Evolutionary conservation across 2,113 vertebrate genomes (phyloP), one percentile per base, ranked within the genome.

Genomic region (Xiphophorus couchianus): DNA sequence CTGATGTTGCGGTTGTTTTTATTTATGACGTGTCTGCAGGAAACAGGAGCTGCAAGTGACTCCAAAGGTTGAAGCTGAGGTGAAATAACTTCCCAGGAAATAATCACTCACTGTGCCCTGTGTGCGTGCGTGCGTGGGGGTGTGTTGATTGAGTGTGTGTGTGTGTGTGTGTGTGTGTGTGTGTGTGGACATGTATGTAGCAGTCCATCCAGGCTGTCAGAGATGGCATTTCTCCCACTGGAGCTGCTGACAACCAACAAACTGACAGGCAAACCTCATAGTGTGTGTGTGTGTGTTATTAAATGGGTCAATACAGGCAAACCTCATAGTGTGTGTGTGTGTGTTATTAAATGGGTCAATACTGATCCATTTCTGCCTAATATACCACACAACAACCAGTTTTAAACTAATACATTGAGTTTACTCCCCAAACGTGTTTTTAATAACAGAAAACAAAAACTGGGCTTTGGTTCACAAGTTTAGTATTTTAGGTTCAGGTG

Each of bases 151-250:
- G 28, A 1, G 28, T 1, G 28, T 28, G 76, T 39, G 60, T 48
- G 62, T 35, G 78, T 60, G 42, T 63, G 63, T 29, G 76, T 44
- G 60, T 48, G 62, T 9, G 33, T 1, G 33, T 9, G 33, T 10
- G 60, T 27, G 76, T 48, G 51, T 33, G 62, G 71, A 66, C 68
- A 75, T 39, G 80, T 28, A 65, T 66, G 62, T 28, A 27, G 69
- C 71, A 77, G 78, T 78, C 80, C 15, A 71, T 67, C 82, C 77
- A 86, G 44, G 76, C 74, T 68, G 61, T 88, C 88, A 88, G 90
- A 92, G 90, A 92, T 90, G 89, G 86, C 84, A 48, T 48, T 85
- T 86, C 87, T 90, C 91, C 89, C 81, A 84, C 77, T 87, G 87
- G 87, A 91, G 78, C 84, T 76, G 78, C 88, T 93, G 91, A 94